These are phyloP conservation scores for Rhabdornis inornatus DNA, from an alignment of 2,113 vertebrate species.

Conservation along the genomic window DNA sequence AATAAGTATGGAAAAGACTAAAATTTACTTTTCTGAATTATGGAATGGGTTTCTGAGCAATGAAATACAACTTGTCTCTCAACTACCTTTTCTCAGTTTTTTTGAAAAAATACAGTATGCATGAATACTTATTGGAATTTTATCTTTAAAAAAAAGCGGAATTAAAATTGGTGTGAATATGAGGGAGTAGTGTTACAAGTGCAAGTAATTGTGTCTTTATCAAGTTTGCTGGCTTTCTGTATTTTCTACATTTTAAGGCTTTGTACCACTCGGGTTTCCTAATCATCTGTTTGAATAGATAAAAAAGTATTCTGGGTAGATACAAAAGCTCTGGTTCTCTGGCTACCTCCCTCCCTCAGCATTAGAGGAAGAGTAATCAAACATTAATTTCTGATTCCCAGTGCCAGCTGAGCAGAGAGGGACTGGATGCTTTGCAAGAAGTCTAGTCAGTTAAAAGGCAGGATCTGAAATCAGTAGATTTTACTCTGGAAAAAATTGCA, in stretches of 20 bases:
- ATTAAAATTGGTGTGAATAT: constrained; percentile 26
- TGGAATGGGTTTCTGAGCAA: neutral
- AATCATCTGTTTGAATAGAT: constrained; percentile 32
- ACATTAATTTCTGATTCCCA: neutral
- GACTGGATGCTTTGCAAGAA: neutral
- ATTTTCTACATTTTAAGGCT: constrained; percentile 21
- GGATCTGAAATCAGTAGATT: neutral
- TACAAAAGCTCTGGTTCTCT: neutral
- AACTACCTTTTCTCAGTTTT: neutral
- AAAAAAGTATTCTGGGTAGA: constrained; percentile 3
- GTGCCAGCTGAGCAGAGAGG: neutral
- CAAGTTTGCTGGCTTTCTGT: neutral
- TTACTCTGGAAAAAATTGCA: neutral
- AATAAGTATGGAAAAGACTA: neutral
- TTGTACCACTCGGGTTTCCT: constrained; percentile 38
- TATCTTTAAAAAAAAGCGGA: constrained; percentile 32
- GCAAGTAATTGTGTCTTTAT: constrained; percentile 54
- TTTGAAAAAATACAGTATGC: neutral
- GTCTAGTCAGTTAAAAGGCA: neutral
- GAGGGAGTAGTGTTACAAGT: neutral
- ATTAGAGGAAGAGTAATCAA: neutral
- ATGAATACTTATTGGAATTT: constrained; percentile 54
- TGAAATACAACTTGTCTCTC: neutral
- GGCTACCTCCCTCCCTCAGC: neutral
- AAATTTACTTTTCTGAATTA: constrained; percentile 19